These are phyloP conservation scores for Zaprionus nigranus DNA, from an alignment of 1,140 invertebrate genomes.

Conservation along the genomic window DNA sequence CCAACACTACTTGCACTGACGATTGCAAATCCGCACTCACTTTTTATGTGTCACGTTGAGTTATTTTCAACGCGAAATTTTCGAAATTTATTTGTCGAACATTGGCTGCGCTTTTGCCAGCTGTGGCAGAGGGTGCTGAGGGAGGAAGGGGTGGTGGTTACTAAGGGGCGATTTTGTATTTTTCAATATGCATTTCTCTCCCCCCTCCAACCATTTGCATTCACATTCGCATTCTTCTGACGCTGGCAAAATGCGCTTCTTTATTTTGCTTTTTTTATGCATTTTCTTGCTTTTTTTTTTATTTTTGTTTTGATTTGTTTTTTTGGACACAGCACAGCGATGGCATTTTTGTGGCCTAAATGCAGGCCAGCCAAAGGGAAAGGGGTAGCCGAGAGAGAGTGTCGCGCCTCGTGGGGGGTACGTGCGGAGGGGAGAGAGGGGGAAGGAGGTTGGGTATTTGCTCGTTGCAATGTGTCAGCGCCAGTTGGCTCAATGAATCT, in stretches of 20 bases:
- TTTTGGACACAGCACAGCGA: conserved; percentile 74
- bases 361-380: conserved; percentile 42
- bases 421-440: background rate
- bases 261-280: conserved; percentile 11
- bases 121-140: background rate
- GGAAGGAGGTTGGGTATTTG: background rate
- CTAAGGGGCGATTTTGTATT: conserved; percentile 31
- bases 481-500: conserved; percentile 73
- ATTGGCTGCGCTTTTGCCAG: conserved; percentile 50
- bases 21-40: conserved; percentile 38
- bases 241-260: conserved; percentile 25
- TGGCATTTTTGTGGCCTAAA: conserved; percentile 81
- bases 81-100: conserved; percentile 74
- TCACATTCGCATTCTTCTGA: conserved; percentile 52
- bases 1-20: background rate
- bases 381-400: background rate
- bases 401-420: background rate
- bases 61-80: conserved; percentile 77
- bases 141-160: background rate
- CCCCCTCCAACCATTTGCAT: background rate
- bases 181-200: conserved; percentile 63
- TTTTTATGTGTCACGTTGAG: conserved; percentile 69
- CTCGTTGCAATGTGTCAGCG: conserved; percentile 71
- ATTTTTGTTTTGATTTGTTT: conserved; percentile 25
- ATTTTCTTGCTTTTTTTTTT: background rate